Evolutionary conservation across 2,113 vertebrate genomes (phyloP).

Genomic region (Tringa solitaria): DNA sequence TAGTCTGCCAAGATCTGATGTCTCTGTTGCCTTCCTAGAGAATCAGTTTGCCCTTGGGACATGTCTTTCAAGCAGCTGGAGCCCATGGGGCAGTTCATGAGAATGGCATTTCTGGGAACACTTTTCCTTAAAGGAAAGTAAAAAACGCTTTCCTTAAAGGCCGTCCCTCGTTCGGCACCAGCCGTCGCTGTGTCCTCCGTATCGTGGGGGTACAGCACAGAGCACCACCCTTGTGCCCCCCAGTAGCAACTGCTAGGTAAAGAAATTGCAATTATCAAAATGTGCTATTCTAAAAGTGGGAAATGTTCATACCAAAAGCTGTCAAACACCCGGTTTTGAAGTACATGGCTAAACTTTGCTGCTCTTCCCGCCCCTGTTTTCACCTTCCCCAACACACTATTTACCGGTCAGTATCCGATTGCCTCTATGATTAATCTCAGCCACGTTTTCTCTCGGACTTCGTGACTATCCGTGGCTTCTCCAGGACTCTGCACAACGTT

Average conservation of each 20-base stretch:
- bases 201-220: not conserved
- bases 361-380: not conserved
- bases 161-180: not conserved
- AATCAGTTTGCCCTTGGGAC: not conserved
- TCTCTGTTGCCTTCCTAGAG: not conserved
- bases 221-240: no score
- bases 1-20: not conserved
- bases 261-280: not conserved
- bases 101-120: not conserved
- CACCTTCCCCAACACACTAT: not conserved
- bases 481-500: not conserved
- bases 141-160: no score
- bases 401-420: not conserved
- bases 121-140: not conserved
- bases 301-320: not conserved
- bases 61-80: not conserved
- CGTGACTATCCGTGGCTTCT: not conserved
- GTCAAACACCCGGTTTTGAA: not conserved
- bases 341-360: not conserved
- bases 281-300: not conserved
- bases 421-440: not conserved
- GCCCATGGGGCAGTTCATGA: not conserved
- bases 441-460: not conserved
- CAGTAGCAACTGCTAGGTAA: not conserved
- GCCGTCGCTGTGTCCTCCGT: no score